A percentile compares a stretch with the other conserved stretches of the same genome.
These are phyloP conservation scores for Silurus aristotelis DNA, from an alignment of 2,797 vertebrate genomes.

Conservation along the genomic window DNA sequence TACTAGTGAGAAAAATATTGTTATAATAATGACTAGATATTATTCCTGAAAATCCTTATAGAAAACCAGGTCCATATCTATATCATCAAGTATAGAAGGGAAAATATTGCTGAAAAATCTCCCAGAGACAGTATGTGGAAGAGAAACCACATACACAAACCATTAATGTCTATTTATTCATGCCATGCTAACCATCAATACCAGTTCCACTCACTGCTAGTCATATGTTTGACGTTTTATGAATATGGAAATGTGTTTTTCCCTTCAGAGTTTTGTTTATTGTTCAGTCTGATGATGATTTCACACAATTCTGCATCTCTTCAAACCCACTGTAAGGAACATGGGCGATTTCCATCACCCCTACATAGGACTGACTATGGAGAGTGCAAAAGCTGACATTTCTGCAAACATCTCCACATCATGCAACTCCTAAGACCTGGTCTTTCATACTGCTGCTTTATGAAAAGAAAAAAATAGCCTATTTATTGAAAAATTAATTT, in stretches of 20 bases:
- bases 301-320: not conserved
- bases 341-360: not conserved
- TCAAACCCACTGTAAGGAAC: constrained; percentile 10
- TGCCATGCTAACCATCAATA: not conserved
- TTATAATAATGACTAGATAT: not conserved
- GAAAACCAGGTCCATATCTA: not conserved
- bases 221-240: not conserved
- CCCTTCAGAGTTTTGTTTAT: not conserved
- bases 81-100: not conserved
- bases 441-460: constrained; percentile 80
- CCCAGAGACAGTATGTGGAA: not conserved
- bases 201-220: not conserved
- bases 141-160: not conserved
- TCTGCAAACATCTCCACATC: constrained; percentile 41
- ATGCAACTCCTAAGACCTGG: constrained; percentile 61
- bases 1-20: not conserved
- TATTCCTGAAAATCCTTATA: not conserved
- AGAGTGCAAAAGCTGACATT: not conserved
- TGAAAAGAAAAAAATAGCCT: constrained; percentile 67
- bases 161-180: not conserved
- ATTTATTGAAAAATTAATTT: constrained; percentile 97
- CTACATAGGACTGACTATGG: not conserved
- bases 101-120: not conserved
- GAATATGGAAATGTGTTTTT: not conserved
- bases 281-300: not conserved